Conservation (phyloP, 1,140 invertebrate species). For the Cyphomyrmex costatus region DNA sequence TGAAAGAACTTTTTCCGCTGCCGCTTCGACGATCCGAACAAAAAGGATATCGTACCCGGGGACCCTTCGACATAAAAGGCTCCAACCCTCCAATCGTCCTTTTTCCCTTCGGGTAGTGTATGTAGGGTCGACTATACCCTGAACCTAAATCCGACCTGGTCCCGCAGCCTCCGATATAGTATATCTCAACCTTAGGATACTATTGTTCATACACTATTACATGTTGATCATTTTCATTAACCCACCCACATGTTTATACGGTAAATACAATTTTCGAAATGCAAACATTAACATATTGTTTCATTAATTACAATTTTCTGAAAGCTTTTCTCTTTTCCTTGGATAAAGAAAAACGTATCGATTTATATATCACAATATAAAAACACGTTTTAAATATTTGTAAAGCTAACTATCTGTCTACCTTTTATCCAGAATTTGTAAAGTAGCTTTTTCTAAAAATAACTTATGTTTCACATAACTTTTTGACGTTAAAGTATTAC, state of each 20-base stretch:
- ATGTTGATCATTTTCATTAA: conserved; percentile 31
- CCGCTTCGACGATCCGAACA: conserved; percentile 76
- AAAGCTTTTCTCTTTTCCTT: neutral
- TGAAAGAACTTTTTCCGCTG: conserved; percentile 68
- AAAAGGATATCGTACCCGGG: conserved; percentile 73
- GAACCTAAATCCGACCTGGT: conserved; percentile 74
- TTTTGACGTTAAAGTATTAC: conserved; percentile 4
- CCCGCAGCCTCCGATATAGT: conserved; percentile 22
- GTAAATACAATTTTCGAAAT: neutral
- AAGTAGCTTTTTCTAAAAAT: neutral
- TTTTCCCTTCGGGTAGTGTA: conserved; percentile 60
- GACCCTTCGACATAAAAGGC: conserved; percentile 78
- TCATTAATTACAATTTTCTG: neutral
- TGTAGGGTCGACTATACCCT: conserved; percentile 68
- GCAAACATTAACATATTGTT: neutral
- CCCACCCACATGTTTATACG: neutral
- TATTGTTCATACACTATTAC: conserved; percentile 22
- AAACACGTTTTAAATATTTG: neutral
- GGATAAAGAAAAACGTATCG: neutral
- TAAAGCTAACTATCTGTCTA: neutral
- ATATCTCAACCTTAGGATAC: conserved; percentile 21
- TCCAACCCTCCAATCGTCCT: conserved; percentile 79
- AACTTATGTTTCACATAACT: neutral
- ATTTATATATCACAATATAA: neutral
- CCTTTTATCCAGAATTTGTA: conserved; percentile 3